Evolutionary conservation across 1,140 invertebrate species (phyloP), one percentile per base, ranked within the genome.

Genomic region (Aporrectodea caliginosa): DNA sequence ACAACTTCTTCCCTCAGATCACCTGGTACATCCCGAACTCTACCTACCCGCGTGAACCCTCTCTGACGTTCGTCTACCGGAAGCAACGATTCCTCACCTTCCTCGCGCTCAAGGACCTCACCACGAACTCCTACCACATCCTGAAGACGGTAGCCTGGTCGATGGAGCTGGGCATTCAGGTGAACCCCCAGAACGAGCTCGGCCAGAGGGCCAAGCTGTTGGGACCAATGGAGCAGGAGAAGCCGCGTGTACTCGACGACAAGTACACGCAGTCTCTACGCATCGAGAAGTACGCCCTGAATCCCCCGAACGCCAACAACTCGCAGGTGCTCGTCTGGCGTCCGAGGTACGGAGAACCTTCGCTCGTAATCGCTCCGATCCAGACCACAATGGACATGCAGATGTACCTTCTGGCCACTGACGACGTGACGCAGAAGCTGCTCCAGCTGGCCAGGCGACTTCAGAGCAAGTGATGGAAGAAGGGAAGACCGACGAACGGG

Each of bases 31-130:
- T 87, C 35, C 88, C 88, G 29, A 84, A 85, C 78, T 85, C 84
- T 69, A 80, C 84, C 16, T 83, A 84, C 70, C 84, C 86, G 76
- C 82, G 82, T 70, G 83, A 82, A 35, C 85, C 87, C 0, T 85
- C 86, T 73, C 83, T 89, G n/a, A 86, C 86, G 1, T 85, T 87
- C 78, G 86, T 89, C 71, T 80, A 84, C 27, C 81, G 88, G 22
- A 84, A 88, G 74, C 88, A 89, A 83, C 85, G 84, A 35, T 89
- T 89, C 84, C 87, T 87, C 79, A 86, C 87, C 1, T 88, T 86
- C 86, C 82, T 89, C 2, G 86, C 87, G 16, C 85, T 85, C 16
- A 87, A 87, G 84, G 86, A 88, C 78, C 84, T 88, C 83, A 83
- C 83, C 0, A 83, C 83, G 2, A 83, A 84, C 73, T 85, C 84